Base-by-base conservation (phyloP, 2,888 invertebrate genomes). In the Drosophila paranaensis region DNA sequence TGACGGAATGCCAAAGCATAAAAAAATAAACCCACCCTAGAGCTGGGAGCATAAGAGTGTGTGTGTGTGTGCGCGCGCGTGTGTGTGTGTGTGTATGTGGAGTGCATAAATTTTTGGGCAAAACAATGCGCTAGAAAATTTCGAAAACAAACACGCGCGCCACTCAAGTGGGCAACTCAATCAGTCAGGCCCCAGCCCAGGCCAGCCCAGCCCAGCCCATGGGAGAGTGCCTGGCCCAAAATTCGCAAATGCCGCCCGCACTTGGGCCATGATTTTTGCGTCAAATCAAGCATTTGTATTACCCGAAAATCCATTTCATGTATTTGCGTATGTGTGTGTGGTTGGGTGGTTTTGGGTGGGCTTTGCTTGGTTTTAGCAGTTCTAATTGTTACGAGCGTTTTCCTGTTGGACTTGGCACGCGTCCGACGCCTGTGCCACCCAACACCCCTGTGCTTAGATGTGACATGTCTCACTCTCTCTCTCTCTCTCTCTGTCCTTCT, bases 111-210 rank as follows among this genome's bases (percentile, higher is more conserved):
- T 77, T 81, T 75, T 77, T 89, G 67, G 79, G 42, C 69, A 68
- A 60, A 84, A 87, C 88, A 89, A 85, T 89, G 89, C 84, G 74
- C 74, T 77, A 45, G 56, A 64, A 77, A 81, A 82, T 86, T 85
- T 82, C 73, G 74, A 86, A 87, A 81, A 86, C 87, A 82, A 90
- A 90, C 86, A 81, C 74, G 65, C 74, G 65, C 73, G 71, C 58
- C 70, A 65, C 43, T 67, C 70, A 61, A 71, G 71, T 62, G 70
- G 63, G 71, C 62, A 35, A 65, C 65, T 82, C 81, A 80, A 77
- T 81, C 79, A 71, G 68, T 58, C 50, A 30, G 30, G 11, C 42
- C n/a, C 54, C 25, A n/a, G 39, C 25, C 39, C 3, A 27, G n/a
- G n/a, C n/a, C n/a, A n/a, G n/a, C n/a, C 20, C 20, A 2, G 20